Conservation (phyloP, 2,797 vertebrate species). For the Coccyzus lansbergi region DNA sequence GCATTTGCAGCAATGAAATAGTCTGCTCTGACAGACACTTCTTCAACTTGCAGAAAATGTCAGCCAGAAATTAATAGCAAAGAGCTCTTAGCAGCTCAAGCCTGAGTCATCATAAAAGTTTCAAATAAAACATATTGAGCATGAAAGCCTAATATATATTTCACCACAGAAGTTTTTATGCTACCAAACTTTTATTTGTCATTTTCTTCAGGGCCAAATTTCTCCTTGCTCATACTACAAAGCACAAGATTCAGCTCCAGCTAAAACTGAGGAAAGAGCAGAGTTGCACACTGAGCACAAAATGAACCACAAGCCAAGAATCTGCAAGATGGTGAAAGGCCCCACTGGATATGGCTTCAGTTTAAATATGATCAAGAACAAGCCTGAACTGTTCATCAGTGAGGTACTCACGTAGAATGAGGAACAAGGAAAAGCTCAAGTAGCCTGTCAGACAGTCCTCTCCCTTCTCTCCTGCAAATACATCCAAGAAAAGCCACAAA, state of each 20-base stretch:
- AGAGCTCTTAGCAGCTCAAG: neutral
- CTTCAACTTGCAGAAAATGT: neutral
- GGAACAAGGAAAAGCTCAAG: neutral
- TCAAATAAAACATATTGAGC: neutral
- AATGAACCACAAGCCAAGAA: conserved; percentile 81
- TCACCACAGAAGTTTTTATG: neutral
- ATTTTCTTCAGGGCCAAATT: conserved; percentile 80
- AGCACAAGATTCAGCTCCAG: conserved; percentile 52
- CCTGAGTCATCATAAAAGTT: neutral
- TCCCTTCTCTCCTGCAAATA: neutral
- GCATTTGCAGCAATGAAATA: neutral
- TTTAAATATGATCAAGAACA: conserved; percentile 85
- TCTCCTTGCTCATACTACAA: conserved; percentile 87
- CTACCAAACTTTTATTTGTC: neutral
- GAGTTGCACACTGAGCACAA: conserved; percentile 21
- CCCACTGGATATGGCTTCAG: conserved; percentile 88
- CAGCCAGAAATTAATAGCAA: neutral
- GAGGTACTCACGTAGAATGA: conserved; percentile 77
- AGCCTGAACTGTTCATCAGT: conserved; percentile 83
- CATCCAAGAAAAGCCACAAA: neutral
- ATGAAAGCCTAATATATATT: neutral
- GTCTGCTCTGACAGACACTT: neutral
- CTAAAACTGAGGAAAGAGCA: conserved; percentile 43
- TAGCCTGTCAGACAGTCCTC: neutral
- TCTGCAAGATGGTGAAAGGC: conserved; percentile 86